These are phyloP conservation scores for Vanessa cardui DNA, from an alignment of 2,888 invertebrate genomes.

Conservation along the genomic window DNA sequence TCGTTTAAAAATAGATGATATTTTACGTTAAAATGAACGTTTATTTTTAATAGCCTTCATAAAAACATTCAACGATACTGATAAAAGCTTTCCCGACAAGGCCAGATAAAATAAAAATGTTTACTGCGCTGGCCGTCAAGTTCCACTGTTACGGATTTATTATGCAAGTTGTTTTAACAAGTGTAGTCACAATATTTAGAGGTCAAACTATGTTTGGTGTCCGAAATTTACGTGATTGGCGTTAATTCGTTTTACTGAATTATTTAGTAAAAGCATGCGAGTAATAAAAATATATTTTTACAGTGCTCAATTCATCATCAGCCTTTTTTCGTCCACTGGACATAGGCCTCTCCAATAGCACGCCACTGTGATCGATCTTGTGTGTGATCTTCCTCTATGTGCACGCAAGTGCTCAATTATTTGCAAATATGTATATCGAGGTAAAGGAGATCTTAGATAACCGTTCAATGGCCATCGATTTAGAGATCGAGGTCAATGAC, in stretches of 20 bases:
- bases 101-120: constrained; percentile 11
- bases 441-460: not conserved
- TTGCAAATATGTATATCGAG: not conserved
- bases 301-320: too few species aligned
- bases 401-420: not conserved
- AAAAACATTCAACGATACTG: not conserved
- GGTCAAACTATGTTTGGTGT: constrained; percentile 12
- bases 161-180: constrained; percentile 16
- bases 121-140: not conserved
- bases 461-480: not conserved
- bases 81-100: constrained; percentile 5
- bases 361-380: too few species aligned
- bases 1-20: too few species aligned
- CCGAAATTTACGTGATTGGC: constrained; percentile 11
- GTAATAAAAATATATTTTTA: not conserved
- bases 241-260: constrained; percentile 22
- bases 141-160: constrained; percentile 10
- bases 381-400: too few species aligned
- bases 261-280: constrained; percentile 4
- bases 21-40: not conserved
- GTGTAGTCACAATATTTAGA: constrained; percentile 15
- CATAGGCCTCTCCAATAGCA: too few species aligned
- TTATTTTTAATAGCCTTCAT: not conserved
- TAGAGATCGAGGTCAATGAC: too few species aligned
- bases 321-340: too few species aligned